These are phyloP conservation scores for Brachionus plicatilis DNA, from an alignment of 1,140 invertebrate genomes.

Conservation along the genomic window DNA sequence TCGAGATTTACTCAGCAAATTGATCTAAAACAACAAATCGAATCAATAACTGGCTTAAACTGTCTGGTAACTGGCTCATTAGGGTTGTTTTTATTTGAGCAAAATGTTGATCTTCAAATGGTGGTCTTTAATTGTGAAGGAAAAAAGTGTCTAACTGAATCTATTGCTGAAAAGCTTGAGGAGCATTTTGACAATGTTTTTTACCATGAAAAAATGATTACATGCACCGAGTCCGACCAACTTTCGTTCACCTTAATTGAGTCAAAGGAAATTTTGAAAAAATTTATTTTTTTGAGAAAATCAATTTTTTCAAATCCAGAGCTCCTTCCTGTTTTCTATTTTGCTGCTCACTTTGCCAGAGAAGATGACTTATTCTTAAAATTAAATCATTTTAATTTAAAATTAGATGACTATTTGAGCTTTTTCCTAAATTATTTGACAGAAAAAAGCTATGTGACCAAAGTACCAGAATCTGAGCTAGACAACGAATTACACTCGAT, in stretches of 20 bases:
- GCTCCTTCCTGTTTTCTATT: conserved; percentile 3
- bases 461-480: neutral
- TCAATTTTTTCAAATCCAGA: neutral
- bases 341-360: neutral
- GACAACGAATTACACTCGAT: neutral
- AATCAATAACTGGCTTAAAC: neutral
- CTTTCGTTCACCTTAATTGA: neutral
- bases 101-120: neutral
- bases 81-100: neutral
- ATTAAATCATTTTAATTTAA: neutral
- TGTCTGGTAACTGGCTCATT: neutral
- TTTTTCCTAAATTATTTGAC: neutral
- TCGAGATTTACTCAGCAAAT: neutral
- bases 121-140: neutral
- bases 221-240: neutral
- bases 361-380: neutral
- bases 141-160: neutral
- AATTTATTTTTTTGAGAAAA: neutral
- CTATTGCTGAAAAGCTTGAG: neutral
- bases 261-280: neutral
- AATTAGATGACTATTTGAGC: neutral
- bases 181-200: neutral
- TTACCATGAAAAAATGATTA: neutral
- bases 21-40: neutral
- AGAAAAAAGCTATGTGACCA: neutral